A percentile compares a stretch with the other conserved stretches of the same genome.
phyloP scores from a whole-genome alignment of 2,113 vertebrate genomes.

The Lontra canadensis region DNA sequence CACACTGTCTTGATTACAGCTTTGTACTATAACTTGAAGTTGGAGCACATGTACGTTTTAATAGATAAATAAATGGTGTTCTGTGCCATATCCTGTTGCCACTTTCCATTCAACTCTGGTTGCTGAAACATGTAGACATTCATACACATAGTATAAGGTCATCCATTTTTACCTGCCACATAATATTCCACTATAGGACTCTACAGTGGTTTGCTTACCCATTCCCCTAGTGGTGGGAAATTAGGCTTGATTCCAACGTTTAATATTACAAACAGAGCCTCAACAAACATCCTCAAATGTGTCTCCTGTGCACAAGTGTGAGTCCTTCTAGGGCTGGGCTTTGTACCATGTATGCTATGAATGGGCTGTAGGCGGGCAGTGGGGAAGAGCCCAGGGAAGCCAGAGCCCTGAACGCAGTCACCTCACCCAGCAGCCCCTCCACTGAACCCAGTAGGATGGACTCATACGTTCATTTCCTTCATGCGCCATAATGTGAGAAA shows the following conservation, averaged over 20 bases:
- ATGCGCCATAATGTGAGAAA: neutral
- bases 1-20: neutral
- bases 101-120: neutral
- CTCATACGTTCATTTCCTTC: neutral
- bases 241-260: neutral
- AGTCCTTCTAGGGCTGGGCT: neutral
- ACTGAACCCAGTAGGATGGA: neutral
- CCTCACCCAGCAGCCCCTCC: neutral
- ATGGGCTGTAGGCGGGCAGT: neutral
- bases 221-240: neutral
- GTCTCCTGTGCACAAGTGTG: neutral
- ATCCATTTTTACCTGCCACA: neutral
- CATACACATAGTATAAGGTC: neutral
- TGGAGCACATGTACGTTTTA: neutral
- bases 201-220: neutral
- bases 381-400: neutral
- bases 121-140: neutral
- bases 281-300: neutral
- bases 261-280: neutral
- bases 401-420: neutral
- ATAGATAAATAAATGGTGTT: neutral
- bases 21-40: neutral
- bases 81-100: neutral
- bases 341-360: neutral
- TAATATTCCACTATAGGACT: neutral